Evolutionary conservation across 2,888 invertebrate species (phyloP), one percentile per base, ranked within the genome.

Genomic region (Erpobdella octoculata): DNA sequence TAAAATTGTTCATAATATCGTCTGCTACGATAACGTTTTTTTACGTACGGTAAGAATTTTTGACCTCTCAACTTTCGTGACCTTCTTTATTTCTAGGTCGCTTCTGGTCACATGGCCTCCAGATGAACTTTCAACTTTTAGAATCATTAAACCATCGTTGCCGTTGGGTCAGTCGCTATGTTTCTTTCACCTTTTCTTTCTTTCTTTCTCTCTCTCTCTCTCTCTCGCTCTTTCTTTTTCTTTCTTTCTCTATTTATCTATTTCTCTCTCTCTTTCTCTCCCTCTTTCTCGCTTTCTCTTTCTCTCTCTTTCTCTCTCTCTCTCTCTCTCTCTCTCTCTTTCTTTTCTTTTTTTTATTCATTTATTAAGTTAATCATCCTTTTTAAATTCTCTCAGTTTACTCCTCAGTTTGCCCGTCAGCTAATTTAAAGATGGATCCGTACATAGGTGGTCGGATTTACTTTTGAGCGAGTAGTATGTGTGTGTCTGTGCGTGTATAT

Each of bases 401-500:
- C 12, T 41, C n/a, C n/a, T 41, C 12, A 15, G 12, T 41, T 12
- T 41, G n/a, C 46, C n/a, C n/a, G 46, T 15, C n/a, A 41, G n/a
- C 46, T 12, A 15, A 15, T 41, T 41, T 15, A 41, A 41, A n/a
- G 12, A 41, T 15, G 46, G 12, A 41, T 15, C n/a, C n/a, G 46
- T 41, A 41, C 12, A 15, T 41, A n/a, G 12, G 46, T 41, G 46
- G 12, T n/a, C n/a, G 46, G 12, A 15, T 41, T 12, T 41, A n/a
- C n/a, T 12, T 41, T 12, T 41, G 12, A 15, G 46, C n/a, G 46
- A 15, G 46, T 41, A n/a, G 46, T 41, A n/a, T 41, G 46, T 41
- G 46, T 41, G 46, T 41, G 46, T 41, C 12, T 41, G 46, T 41
- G 46, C n/a, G 46, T n/a, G 65, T 65, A 41, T 65, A 41, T 65